Evolutionary conservation across 2,113 vertebrate genomes (phyloP), one percentile per base, ranked within the genome.

Genomic region (Vireo altiloquus): DNA sequence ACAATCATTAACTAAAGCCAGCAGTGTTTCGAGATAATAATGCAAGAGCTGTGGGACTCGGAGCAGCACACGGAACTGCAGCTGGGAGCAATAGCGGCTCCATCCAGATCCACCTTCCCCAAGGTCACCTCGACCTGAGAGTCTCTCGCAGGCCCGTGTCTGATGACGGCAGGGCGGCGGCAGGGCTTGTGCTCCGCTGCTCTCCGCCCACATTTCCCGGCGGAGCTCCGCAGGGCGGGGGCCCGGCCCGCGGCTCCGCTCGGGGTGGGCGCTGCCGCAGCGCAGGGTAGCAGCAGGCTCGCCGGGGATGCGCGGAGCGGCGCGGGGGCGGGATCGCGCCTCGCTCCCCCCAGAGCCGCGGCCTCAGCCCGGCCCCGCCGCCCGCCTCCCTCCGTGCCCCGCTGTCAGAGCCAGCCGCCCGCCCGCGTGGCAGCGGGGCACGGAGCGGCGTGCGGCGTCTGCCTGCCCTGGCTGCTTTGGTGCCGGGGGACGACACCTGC

Each of bases 61-160:
- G 46, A 53, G 66, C 77, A 37, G 44, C 50, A 35, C 22, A 39
- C 25, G 10, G 17, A 18, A 19, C 54, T 28, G 35, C 59, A n/a
- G 70, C 46, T 12, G 66, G 13, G 33, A 20, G 49, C 70, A 52
- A 66, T 5, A 8, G 27, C 2, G 65, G 30, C 50, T 50, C 66
- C 46, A 5, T 24, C 18, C 68, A 31, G 56, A 84, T 40, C 70
- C 87, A 57, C 63, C 42, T 69, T 82, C 46, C 57, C 68, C 92
- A 94, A 90, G 94, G 92, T 97, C 92, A 95, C 8, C 59, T 31
- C 63, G 31, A 61, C 23, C 59, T 30, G 19, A 2, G 28, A 21
- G 71, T 15, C 28, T 8, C 63, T 24, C 3, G 46, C 49, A n/a
- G 82, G 79, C 90, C 82, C 37, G 7, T 12, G 33, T 24, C 82